A percentile compares a stretch with the other conserved stretches of the same genome.
Evolutionary conservation across 2,113 vertebrate species (phyloP).

Genomic region (Chrysochloris asiatica): DNA sequence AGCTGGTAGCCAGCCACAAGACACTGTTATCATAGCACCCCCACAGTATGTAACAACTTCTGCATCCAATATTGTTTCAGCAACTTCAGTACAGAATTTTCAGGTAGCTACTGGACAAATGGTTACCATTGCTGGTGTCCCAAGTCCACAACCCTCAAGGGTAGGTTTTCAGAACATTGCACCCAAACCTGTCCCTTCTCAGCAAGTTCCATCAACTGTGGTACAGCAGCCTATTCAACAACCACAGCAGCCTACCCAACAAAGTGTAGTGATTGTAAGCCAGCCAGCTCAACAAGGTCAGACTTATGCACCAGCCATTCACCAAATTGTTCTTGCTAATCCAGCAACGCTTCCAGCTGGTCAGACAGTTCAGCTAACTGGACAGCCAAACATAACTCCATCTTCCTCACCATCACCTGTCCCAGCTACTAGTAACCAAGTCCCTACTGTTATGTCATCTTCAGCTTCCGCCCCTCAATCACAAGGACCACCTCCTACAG

Average conservation of each 20-base stretch:
- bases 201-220: slow-evolving; percentile 86
- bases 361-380: slow-evolving; percentile 93
- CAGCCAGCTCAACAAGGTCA: slow-evolving; percentile 93
- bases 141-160: slow-evolving; percentile 91
- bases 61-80: slow-evolving; percentile 88
- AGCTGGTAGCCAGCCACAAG: slow-evolving; percentile 88
- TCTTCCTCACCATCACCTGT: slow-evolving; percentile 88
- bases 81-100: slow-evolving; percentile 91
- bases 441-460: slow-evolving; percentile 86
- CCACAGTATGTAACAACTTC: slow-evolving; percentile 89
- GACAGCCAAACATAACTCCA: slow-evolving; percentile 90
- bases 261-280: slow-evolving; percentile 96
- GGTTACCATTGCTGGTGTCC: slow-evolving; percentile 90
- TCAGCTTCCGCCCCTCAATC: slow-evolving; percentile 87
- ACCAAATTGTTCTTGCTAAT: slow-evolving; percentile 98
- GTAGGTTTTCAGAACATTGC: slow-evolving; percentile 98
- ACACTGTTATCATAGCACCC: slow-evolving; percentile 90
- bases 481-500: slow-evolving; percentile 92
- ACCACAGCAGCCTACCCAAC: slow-evolving; percentile 87
- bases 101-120: slow-evolving; percentile 91
- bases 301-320: slow-evolving; percentile 94
- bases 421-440: slow-evolving; percentile 85
- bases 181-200: slow-evolving; percentile 94
- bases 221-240: slow-evolving; percentile 86
- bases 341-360: slow-evolving; percentile 90